Conservation (phyloP, 1,140 invertebrate genomes). For the Phenacoccus solenopsis region DNA sequence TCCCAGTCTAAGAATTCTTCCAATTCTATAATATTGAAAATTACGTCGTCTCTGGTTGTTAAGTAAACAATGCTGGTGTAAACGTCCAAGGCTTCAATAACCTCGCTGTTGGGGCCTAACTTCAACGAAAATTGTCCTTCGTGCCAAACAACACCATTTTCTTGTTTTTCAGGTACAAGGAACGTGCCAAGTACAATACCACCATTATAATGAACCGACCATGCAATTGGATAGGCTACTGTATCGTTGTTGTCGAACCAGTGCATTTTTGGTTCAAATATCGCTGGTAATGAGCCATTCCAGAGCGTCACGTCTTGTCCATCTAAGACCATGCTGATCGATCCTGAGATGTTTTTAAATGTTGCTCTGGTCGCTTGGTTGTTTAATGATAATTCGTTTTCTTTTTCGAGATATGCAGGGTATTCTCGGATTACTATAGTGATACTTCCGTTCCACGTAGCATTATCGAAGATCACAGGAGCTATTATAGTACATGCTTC, state of each 20-base stretch:
- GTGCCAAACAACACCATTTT: neutral
- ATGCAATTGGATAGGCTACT: neutral
- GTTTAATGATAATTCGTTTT: neutral
- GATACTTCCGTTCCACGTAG: neutral
- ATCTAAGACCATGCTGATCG: neutral
- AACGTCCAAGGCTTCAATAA: neutral
- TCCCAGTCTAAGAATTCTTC: neutral
- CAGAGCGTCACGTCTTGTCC: neutral
- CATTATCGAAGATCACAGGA: neutral
- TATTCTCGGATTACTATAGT: neutral
- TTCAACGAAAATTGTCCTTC: neutral
- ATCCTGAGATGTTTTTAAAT: neutral
- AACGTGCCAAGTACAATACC: neutral
- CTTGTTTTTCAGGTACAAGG: neutral
- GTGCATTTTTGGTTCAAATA: neutral
- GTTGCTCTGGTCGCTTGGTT: neutral
- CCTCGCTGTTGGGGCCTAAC: neutral
- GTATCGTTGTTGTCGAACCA: neutral
- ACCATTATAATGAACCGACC: neutral
- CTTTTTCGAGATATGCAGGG: neutral
- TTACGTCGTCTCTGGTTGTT: neutral
- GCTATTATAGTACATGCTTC: neutral
- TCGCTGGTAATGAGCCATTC: neutral
- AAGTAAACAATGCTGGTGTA: neutral
- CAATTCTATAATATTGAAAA: neutral